These are phyloP conservation scores for Clarias gariepinus DNA, from an alignment of 2,113 vertebrate genomes.

Conservation along the genomic window DNA sequence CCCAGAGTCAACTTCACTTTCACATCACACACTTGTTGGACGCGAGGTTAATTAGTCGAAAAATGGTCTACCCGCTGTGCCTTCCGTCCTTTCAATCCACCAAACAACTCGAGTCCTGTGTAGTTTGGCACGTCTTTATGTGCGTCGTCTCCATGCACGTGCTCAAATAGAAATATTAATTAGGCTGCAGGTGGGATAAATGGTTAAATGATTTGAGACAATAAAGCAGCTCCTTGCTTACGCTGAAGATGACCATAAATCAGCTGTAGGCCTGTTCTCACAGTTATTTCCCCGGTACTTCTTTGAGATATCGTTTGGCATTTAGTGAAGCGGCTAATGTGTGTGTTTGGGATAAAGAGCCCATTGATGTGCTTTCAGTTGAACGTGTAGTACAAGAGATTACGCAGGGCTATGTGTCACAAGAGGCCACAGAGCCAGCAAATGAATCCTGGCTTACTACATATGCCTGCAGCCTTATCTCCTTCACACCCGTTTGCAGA, in stretches of 20 bases:
- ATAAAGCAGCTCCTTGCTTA: constrained; percentile 3
- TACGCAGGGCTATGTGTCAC: constrained; percentile 71
- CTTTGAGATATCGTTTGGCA: constrained; percentile 48
- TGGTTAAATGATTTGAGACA: not conserved
- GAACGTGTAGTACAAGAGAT: constrained; percentile 73
- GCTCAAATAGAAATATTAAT: constrained; percentile 14
- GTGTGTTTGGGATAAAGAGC: constrained; percentile 66
- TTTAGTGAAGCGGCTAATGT: constrained; percentile 65
- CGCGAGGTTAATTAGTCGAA: constrained; percentile 39
- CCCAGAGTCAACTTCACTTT: constrained; percentile 22
- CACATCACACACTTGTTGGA: not conserved
- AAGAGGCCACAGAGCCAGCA: constrained; percentile 52
- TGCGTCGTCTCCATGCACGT: not conserved
- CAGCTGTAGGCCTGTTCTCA: constrained; percentile 19
- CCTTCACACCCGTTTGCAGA: constrained; percentile 60
- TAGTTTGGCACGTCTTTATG: constrained; percentile 5
- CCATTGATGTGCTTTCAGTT: constrained; percentile 67
- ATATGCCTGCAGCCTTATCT: constrained; percentile 67
- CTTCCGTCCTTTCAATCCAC: not conserved
- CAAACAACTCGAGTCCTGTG: not conserved
- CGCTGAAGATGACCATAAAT: constrained; percentile 35
- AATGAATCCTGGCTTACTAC: constrained; percentile 54
- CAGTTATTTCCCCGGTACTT: constrained; percentile 6
- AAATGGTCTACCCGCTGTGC: constrained; percentile 19
- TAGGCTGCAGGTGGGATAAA: not conserved